Base-by-base conservation (phyloP, 1,140 invertebrate species). In the Chymomyza costata region DNA sequence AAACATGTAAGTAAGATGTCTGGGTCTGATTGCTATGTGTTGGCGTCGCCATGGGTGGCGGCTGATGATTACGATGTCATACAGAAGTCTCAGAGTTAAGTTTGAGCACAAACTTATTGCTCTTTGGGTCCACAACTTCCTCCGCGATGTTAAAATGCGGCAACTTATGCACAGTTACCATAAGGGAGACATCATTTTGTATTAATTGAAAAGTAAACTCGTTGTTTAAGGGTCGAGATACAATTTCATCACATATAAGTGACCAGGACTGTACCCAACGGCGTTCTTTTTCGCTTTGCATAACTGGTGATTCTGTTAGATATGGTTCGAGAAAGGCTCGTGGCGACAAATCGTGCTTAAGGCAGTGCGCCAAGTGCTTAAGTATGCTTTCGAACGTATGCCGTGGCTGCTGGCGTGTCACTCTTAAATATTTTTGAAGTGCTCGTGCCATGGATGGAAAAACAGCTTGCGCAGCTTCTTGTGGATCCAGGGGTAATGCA, bases 81-180 rank as follows among this genome's bases (percentile, higher is more conserved):
- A 99, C 97, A 32, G 96, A 97, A 6, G 97, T 99, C 86, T 99
- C 97, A 0, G 96, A 98, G 85, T 97, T 98, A 1, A 99, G 87
- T 76, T 95, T 89, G 38, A 99, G 86, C 25, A 98, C 92, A 90
- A 99, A 99, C 70, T 96, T 95, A 86, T 98, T 98, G 57, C 92
- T 94, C 84, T 97, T 96, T 0, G 95, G 95, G 88, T 98, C 95
- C 11, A 98, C 93, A 0, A 99, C 92, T 87, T 99, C 95, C 86
- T 99, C 96, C 0, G 93, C 93, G 2, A 99, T 88, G 86, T 94
- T 95, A 80, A 98, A 96, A 87, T 97, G 94, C 0, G 97, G 97
- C 62, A 99, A 84, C 61, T 90, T 89, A 65, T 93, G 90, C 14
- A 97, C 91, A 1, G 90, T 91, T 78, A 97, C 97, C 61, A 98